phyloP scores from a whole-genome alignment of 1,140 invertebrate species.

The Drosophila sechellia region DNA sequence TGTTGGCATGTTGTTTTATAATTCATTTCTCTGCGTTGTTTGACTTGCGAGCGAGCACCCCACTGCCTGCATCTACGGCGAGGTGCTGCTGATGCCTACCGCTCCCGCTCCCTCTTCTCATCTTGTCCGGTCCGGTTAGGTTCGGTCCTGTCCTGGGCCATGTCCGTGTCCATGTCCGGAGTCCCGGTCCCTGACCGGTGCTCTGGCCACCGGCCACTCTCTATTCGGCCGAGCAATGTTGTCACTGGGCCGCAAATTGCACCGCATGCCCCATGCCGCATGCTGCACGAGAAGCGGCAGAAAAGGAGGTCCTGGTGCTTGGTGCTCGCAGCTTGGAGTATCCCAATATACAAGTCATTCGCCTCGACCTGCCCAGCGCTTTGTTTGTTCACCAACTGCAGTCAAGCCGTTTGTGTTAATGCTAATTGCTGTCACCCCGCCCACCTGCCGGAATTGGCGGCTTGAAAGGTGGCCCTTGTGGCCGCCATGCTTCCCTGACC shows the following conservation, averaged over 20 bases:
- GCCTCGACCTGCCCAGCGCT: conserved; percentile 38
- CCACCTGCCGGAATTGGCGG: not conserved
- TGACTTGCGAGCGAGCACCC: conserved; percentile 68
- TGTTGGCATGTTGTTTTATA: conserved; percentile 83
- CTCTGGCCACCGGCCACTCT: conserved; percentile 3
- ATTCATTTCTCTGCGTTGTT: conserved; percentile 82
- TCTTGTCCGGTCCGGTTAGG: not conserved
- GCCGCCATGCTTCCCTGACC: not conserved
- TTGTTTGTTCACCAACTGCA: conserved; percentile 69
- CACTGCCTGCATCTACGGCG: not conserved
- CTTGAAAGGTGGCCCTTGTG: not conserved
- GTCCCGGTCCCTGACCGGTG: conserved; percentile 2
- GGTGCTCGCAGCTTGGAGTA: conserved; percentile 18
- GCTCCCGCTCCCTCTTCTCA: not conserved
- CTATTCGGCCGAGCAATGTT: conserved; percentile 44
- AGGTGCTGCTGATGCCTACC: conserved; percentile 20
- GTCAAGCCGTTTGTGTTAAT: conserved; percentile 70
- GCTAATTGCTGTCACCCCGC: conserved; percentile 60
- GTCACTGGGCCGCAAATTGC: conserved; percentile 77
- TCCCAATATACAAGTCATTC: conserved; percentile 77
- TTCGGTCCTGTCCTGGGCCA: not conserved
- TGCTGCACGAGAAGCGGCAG: not conserved
- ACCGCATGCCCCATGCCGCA: conserved; percentile 49
- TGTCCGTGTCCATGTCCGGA: conserved; percentile 12
- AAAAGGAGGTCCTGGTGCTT: too few species aligned